Percentiles rank a stretch among this genome's conserved stretches.
Evolutionary conservation across 2,113 vertebrate species (phyloP).

Genomic region (Datnioides undecimradiatus): DNA sequence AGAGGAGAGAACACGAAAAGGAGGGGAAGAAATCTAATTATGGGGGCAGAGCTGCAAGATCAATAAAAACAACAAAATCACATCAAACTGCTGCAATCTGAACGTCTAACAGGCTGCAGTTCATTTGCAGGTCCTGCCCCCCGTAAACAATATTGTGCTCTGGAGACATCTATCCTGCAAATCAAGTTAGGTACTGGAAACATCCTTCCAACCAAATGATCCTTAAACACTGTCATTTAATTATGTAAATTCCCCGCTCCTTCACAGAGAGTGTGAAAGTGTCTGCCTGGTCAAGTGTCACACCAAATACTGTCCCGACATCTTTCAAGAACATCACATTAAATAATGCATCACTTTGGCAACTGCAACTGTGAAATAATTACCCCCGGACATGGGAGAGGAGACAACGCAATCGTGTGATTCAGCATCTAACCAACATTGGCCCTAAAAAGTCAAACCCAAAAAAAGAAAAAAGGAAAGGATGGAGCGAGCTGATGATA

Average conservation of each 20-base stretch:
- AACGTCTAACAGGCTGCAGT: background rate
- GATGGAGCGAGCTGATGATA: slow-evolving; percentile 1
- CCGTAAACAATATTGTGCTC: background rate
- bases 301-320: background rate
- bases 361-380: slow-evolving; percentile 6
- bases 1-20: slow-evolving; percentile 12
- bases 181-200: background rate
- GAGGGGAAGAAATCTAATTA: slow-evolving; percentile 39
- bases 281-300: background rate
- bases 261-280: slow-evolving; percentile 2
- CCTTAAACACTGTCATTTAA: background rate
- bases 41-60: slow-evolving; percentile 1
- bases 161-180: slow-evolving; percentile 26
- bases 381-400: background rate
- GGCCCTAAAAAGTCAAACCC: slow-evolving; percentile 6
- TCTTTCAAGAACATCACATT: background rate
- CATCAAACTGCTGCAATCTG: slow-evolving; percentile 33
- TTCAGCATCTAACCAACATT: slow-evolving; percentile 19
- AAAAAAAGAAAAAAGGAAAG: no score
- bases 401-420: slow-evolving; percentile 18
- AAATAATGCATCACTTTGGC: slow-evolving; percentile 24
- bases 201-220: background rate
- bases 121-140: slow-evolving; percentile 21
- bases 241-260: background rate
- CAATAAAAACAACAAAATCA: slow-evolving; percentile 35